Percentiles rank a stretch among this genome's conserved stretches.
Conservation (phyloP, 1,140 invertebrate species). For the Drosophila watanabei region DNA sequence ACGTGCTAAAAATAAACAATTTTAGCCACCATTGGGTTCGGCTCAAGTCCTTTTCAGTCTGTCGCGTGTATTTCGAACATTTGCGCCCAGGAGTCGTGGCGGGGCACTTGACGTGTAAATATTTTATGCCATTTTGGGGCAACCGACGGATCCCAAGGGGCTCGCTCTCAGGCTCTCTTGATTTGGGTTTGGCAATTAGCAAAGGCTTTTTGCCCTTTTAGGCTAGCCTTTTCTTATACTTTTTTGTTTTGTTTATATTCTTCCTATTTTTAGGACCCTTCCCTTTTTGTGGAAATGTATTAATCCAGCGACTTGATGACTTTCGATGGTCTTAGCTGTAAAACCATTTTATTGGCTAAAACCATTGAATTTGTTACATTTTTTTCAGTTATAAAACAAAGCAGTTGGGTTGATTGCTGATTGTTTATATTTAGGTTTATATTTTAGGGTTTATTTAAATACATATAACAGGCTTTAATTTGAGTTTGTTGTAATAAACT, state of each 20-base stretch:
- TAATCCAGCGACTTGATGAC: constrained; percentile 47
- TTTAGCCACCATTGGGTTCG: constrained; percentile 38
- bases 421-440: not conserved
- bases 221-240: not conserved
- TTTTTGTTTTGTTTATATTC: not conserved
- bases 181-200: constrained; percentile 79
- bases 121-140: constrained; percentile 65
- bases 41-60: constrained; percentile 7
- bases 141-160: not conserved
- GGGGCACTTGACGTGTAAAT: constrained; percentile 73
- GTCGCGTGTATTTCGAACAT: constrained; percentile 62
- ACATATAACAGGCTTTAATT: not conserved
- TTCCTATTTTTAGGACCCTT: constrained; percentile 8
- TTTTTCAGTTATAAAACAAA: constrained; percentile 1
- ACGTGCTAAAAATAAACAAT: constrained; percentile 83
- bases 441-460: too few relatives aligned
- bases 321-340: constrained; percentile 16
- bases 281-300: constrained; percentile 45
- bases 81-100: constrained; percentile 38
- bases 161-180: constrained; percentile 36
- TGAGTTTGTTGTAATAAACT: not conserved
- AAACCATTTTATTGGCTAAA: constrained; percentile 20
- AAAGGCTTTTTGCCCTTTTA: constrained; percentile 43
- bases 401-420: not conserved
- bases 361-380: constrained; percentile 1